phyloP scores from a whole-genome alignment of 2,888 invertebrate genomes.

The Deilephila elpenor region DNA sequence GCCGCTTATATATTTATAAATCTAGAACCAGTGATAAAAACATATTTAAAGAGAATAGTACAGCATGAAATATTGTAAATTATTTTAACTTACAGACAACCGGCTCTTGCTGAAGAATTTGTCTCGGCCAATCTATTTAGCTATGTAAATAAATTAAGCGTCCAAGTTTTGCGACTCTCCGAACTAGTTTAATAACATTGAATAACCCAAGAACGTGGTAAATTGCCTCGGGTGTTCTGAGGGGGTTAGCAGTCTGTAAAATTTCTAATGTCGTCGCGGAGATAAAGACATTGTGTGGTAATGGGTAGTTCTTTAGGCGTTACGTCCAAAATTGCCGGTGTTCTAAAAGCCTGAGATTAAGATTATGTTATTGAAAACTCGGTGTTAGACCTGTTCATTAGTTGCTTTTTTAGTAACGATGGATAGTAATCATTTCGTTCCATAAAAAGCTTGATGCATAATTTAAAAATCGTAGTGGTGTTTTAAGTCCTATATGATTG shows the following conservation, averaged over 20 bases:
- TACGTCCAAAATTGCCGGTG: background rate
- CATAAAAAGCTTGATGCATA: no score
- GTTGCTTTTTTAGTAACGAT: no score
- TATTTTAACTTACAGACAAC: background rate
- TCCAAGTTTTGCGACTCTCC: constrained; percentile 3
- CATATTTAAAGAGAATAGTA: background rate
- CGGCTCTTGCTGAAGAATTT: background rate
- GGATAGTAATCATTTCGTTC: no score
- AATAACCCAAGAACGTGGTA: constrained; percentile 1
- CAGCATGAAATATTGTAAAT: background rate
- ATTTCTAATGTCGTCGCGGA: background rate
- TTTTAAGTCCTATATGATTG: no score
- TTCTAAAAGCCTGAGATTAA: background rate
- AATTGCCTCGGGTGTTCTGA: background rate
- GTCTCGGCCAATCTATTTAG: background rate
- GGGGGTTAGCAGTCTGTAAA: constrained; percentile 16
- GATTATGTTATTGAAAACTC: background rate
- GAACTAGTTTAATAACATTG: constrained; percentile 13
- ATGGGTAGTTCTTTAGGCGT: constrained; percentile 10
- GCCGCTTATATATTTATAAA: no score
- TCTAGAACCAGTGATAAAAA: no score
- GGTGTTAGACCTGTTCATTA: no score
- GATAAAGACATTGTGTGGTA: constrained; percentile 15
- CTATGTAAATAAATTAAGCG: constrained; percentile 15
- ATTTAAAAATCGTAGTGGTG: no score